These are phyloP conservation scores for Diorhabda elongata DNA, from an alignment of 1,140 invertebrate genomes.

Conservation along the genomic window DNA sequence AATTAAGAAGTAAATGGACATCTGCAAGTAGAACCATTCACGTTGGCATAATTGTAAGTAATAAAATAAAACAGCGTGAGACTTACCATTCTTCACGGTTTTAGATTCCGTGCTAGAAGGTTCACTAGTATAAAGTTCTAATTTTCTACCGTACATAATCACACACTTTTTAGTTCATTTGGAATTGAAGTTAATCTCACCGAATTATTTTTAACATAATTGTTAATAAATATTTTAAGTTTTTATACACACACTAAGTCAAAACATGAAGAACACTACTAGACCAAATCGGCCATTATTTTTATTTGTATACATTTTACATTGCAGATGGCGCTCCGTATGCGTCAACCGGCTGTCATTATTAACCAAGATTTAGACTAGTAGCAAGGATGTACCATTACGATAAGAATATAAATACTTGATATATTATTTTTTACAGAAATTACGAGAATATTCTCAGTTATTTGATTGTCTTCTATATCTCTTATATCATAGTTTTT, in stretches of 20 bases:
- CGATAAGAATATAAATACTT: too few relatives aligned
- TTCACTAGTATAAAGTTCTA: constrained; percentile 44
- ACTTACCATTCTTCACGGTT: constrained; percentile 47
- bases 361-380: too few relatives aligned
- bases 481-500: too few relatives aligned
- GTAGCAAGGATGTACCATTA: too few relatives aligned
- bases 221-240: constrained; percentile 33
- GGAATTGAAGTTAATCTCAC: constrained; percentile 45
- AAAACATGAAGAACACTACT: constrained; percentile 40
- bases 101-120: constrained; percentile 43
- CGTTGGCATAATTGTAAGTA: not conserved
- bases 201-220: constrained; percentile 47
- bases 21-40: not conserved
- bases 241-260: constrained; percentile 29
- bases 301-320: constrained; percentile 35
- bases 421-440: too few relatives aligned
- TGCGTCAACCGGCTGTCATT: too few relatives aligned
- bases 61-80: constrained; percentile 8
- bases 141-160: constrained; percentile 48
- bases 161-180: constrained; percentile 41
- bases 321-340: constrained; percentile 31
- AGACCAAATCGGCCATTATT: constrained; percentile 45
- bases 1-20: not conserved
- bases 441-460: too few relatives aligned
- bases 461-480: too few relatives aligned